Evolutionary conservation across 1,140 invertebrate genomes (phyloP).

Genomic region (Dreissena polymorpha): DNA sequence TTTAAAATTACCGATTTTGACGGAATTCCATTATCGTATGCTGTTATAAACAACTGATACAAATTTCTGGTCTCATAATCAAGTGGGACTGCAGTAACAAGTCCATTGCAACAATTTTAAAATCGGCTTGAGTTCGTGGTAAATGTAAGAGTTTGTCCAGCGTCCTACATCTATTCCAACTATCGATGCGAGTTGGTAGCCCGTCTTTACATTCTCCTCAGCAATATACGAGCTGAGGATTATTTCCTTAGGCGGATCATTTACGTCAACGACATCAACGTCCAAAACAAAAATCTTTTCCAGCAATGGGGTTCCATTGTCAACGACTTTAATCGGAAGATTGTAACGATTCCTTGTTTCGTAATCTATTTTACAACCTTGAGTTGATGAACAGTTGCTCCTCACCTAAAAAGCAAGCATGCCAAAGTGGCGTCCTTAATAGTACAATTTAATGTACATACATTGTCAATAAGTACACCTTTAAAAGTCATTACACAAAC

Average conservation of each 20-base stretch:
- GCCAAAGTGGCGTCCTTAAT: no score
- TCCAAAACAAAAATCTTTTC: neutral
- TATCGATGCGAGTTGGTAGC: neutral
- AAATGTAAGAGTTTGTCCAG: conserved; percentile 7
- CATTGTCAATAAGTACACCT: no score
- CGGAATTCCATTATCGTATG: conserved; percentile 8
- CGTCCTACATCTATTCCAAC: conserved; percentile 18
- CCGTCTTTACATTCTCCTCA: neutral
- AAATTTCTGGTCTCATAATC: neutral
- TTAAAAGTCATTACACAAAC: no score
- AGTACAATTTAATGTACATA: no score
- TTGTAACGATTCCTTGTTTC: conserved; percentile 2
- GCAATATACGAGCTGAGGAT: conserved; percentile 2
- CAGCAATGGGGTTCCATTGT: neutral
- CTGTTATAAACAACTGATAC: neutral
- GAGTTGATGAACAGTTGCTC: no score
- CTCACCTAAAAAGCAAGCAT: no score
- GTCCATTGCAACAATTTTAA: neutral
- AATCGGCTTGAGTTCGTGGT: neutral
- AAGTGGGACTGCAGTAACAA: neutral
- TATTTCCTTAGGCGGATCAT: conserved; percentile 12
- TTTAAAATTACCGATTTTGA: neutral
- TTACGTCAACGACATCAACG: conserved; percentile 12
- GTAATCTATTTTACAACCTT: conserved; percentile 18
- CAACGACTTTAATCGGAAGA: conserved; percentile 4